Percentiles rank a stretch among this genome's conserved stretches.
Evolutionary conservation across 1,140 invertebrate species (phyloP).

Genomic region (Neotoxoptera formosana): DNA sequence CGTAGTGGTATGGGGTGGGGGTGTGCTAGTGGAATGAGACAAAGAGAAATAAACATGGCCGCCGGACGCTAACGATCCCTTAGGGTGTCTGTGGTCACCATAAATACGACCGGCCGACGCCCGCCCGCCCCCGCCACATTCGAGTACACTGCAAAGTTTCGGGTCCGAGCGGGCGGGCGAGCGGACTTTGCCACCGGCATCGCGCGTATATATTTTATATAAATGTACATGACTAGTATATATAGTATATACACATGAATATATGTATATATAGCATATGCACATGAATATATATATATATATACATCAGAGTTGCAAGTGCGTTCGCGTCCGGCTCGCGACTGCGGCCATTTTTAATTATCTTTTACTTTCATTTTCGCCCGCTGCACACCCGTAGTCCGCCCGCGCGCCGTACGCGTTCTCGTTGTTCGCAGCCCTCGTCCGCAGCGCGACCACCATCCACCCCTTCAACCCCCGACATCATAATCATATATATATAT

Average conservation of each 20-base stretch:
- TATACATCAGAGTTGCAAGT: not conserved
- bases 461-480: not conserved
- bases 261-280: not conserved
- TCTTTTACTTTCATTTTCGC: constrained; percentile 47
- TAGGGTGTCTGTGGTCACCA: constrained; percentile 56
- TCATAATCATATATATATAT: not conserved
- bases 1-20: not conserved
- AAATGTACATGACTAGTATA: too few species aligned
- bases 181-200: constrained; percentile 28
- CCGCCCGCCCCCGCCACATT: not conserved
- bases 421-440: not conserved
- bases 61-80: constrained; percentile 57
- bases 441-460: not conserved
- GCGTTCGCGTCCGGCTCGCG: not conserved
- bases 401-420: too few species aligned
- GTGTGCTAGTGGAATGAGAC: constrained; percentile 10
- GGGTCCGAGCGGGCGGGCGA: constrained; percentile 39
- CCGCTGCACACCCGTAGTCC: too few species aligned
- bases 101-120: constrained; percentile 33
- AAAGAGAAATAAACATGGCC: constrained; percentile 58
- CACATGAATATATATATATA: too few species aligned
- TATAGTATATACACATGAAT: not conserved
- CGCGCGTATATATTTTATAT: not conserved
- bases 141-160: constrained; percentile 29
- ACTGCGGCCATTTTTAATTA: constrained; percentile 54